A percentile compares a stretch with the other conserved stretches of the same genome.
phyloP scores from a whole-genome alignment of 2,888 invertebrate genomes.

The Griposia aprilina region DNA sequence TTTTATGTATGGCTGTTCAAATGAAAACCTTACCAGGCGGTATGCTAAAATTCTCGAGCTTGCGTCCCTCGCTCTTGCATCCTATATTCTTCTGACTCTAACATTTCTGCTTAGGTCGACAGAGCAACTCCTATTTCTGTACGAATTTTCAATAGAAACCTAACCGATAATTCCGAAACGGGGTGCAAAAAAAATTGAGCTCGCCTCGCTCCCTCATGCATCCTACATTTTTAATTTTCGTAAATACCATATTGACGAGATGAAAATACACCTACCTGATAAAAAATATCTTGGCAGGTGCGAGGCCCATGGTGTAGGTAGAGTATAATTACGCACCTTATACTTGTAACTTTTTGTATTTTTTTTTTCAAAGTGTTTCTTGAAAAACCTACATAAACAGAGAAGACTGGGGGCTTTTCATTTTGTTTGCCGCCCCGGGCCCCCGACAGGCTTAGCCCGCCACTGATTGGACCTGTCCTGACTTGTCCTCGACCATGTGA shows the following conservation, averaged over 20 bases:
- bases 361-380: background rate
- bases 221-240: background rate
- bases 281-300: background rate
- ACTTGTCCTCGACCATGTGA: background rate
- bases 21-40: too few relatives aligned
- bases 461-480: background rate
- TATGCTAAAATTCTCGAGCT: too few relatives aligned
- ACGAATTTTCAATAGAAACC: background rate
- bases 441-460: background rate
- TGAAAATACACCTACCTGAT: background rate
- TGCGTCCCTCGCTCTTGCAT: too few relatives aligned
- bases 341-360: background rate
- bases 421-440: background rate
- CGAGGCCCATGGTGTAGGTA: background rate
- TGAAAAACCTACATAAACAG: background rate
- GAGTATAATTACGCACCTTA: background rate
- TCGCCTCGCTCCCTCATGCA: background rate
- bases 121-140: too few relatives aligned
- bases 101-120: background rate
- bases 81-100: too few relatives aligned
- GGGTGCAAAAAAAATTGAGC: too few relatives aligned
- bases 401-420: background rate
- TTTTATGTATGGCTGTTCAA: too few relatives aligned
- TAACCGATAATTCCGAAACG: background rate
- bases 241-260: background rate